These are phyloP conservation scores for Antennarius maculatus DNA, from an alignment of 2,797 vertebrate genomes.

Conservation along the genomic window DNA sequence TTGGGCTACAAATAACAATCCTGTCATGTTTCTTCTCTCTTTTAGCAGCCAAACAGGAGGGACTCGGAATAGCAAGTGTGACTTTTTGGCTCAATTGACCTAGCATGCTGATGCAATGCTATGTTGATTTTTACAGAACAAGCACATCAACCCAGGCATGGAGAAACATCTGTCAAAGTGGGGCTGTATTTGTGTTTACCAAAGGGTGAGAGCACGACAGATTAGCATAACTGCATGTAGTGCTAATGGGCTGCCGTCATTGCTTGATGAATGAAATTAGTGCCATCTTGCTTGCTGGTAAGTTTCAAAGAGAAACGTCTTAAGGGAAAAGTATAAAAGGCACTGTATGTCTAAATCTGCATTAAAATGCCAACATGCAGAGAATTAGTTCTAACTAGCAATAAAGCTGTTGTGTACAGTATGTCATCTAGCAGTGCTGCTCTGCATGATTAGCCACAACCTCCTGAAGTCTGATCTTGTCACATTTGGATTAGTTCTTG, in stretches of 20 bases:
- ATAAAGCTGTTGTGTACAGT: slow-evolving; percentile 47
- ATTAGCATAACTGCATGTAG: slow-evolving; percentile 65
- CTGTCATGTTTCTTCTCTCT: slow-evolving; percentile 6
- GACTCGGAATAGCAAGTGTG: slow-evolving; percentile 19
- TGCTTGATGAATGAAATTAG: slow-evolving; percentile 49
- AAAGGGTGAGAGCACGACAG: slow-evolving; percentile 53
- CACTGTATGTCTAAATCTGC: slow-evolving; percentile 22
- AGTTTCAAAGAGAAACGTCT: slow-evolving; percentile 19
- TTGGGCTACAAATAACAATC: slow-evolving; percentile 9
- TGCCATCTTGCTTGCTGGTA: slow-evolving; percentile 36
- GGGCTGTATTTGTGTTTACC: slow-evolving; percentile 37
- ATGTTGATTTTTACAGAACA: slow-evolving; percentile 18
- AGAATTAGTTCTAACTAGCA: slow-evolving; percentile 40
- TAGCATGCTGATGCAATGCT: slow-evolving; percentile 9
- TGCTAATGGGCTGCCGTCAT: slow-evolving; percentile 48
- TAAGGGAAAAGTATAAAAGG: slow-evolving; percentile 13
- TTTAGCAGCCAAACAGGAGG: slow-evolving; percentile 5
- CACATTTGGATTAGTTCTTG: slow-evolving; percentile 47
- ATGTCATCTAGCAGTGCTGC: slow-evolving; percentile 60
- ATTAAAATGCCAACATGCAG: slow-evolving; percentile 30
- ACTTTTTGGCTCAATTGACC: slow-evolving; percentile 14
- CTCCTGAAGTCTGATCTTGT: slow-evolving; percentile 44
- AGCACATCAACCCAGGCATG: slow-evolving; percentile 14
- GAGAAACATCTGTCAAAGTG: slow-evolving; percentile 32
- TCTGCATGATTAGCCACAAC: slow-evolving; percentile 57